Conservation (phyloP, 1,140 invertebrate species). For the Eueides isabella region DNA sequence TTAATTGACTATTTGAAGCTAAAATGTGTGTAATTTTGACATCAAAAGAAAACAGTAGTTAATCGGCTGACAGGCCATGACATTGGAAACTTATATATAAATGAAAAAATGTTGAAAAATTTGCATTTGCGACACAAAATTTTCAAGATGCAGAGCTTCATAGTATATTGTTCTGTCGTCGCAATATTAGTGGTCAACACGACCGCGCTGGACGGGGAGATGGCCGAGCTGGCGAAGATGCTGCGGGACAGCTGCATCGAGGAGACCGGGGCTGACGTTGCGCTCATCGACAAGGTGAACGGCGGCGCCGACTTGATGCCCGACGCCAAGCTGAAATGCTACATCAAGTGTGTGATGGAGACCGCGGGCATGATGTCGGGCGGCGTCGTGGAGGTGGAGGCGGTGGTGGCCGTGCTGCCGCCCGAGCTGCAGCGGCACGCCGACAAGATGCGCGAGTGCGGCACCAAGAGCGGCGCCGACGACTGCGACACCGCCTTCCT, state of each 20-base stretch:
- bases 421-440: slow-evolving; percentile 59
- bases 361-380: slow-evolving; percentile 70
- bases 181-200: slow-evolving; percentile 28
- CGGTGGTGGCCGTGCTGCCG: slow-evolving; percentile 62
- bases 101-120: background rate
- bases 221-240: slow-evolving; percentile 68
- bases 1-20: slow-evolving; percentile 41
- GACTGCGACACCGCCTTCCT: slow-evolving; percentile 71
- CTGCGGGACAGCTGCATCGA: slow-evolving; percentile 63
- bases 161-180: slow-evolving; percentile 24
- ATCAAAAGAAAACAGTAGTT: slow-evolving; percentile 10
- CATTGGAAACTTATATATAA: slow-evolving; percentile 13
- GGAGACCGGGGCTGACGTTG: slow-evolving; percentile 60
- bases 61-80: background rate
- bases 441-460: slow-evolving; percentile 52
- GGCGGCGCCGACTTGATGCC: slow-evolving; percentile 55
- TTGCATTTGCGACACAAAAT: background rate
- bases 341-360: slow-evolving; percentile 75
- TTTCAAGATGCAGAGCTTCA: slow-evolving; percentile 35
- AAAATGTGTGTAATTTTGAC: slow-evolving; percentile 31
- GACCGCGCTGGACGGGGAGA: slow-evolving; percentile 58
- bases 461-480: slow-evolving; percentile 61
- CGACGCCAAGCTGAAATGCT: slow-evolving; percentile 67
- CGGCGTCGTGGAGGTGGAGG: slow-evolving; percentile 66
- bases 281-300: slow-evolving; percentile 59